These are phyloP conservation scores for Cinclus mexicanus DNA, from an alignment of 2,113 vertebrate genomes.

Conservation along the genomic window DNA sequence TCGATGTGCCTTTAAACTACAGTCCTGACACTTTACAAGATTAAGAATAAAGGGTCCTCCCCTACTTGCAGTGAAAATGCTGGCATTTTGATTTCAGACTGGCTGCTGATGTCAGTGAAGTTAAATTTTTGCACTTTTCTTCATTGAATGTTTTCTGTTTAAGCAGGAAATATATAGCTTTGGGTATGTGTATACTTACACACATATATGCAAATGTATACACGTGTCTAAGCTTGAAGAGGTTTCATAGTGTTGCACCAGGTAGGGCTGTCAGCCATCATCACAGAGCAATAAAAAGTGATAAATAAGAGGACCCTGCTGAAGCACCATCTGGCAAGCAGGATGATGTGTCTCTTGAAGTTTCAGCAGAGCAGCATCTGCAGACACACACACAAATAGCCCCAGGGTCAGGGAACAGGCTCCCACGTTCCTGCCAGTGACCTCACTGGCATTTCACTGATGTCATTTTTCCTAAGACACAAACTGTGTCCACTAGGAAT, in stretches of 20 bases:
- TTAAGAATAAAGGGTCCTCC: neutral
- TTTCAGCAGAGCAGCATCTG: conserved; percentile 33
- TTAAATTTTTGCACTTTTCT: neutral
- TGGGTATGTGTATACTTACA: neutral
- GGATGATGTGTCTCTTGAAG: neutral
- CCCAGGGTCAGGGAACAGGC: neutral
- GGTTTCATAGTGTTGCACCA: neutral
- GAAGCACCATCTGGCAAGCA: conserved; percentile 58
- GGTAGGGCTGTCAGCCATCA: neutral
- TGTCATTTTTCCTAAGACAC: neutral
- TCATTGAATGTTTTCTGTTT: neutral
- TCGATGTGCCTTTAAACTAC: conserved; percentile 21
- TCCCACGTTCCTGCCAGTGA: neutral
- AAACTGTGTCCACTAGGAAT: neutral
- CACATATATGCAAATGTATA: neutral
- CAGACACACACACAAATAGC: neutral
- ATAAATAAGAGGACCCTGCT: neutral
- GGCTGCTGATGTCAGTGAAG: neutral
- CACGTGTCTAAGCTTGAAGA: neutral
- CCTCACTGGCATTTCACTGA: conserved; percentile 21
- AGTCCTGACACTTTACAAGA: neutral
- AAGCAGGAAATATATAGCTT: neutral
- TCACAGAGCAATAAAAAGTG: neutral
- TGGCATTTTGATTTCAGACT: neutral
- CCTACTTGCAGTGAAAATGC: neutral